Conservation (phyloP, 2,888 invertebrate genomes). For the Terebella lapidaria region DNA sequence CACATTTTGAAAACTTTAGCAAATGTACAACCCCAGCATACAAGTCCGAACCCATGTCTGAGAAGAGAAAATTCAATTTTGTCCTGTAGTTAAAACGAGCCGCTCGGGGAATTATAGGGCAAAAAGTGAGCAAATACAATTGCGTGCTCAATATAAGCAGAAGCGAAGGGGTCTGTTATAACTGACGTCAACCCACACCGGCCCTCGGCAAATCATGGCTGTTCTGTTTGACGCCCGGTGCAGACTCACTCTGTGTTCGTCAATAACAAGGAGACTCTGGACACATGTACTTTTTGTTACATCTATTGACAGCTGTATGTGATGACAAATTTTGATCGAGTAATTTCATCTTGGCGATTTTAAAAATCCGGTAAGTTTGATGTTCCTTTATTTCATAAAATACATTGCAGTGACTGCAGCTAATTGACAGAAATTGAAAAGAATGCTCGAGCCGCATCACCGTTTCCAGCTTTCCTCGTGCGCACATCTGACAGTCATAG, state of each 20-base stretch:
- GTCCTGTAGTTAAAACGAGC: too few species aligned
- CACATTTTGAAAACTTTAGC: too few species aligned
- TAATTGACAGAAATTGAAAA: slow-evolving; percentile 48
- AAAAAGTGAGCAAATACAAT: neutral
- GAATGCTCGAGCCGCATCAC: slow-evolving; percentile 48
- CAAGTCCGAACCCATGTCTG: too few species aligned
- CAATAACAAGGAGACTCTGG: neutral
- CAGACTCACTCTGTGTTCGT: neutral
- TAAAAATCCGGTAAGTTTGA: too few species aligned
- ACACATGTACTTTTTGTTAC: neutral
- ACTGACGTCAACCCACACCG: slow-evolving; percentile 45
- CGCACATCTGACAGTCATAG: slow-evolving; percentile 39
- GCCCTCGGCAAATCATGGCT: slow-evolving; percentile 39
- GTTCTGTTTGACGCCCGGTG: slow-evolving; percentile 30
- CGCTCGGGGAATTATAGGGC: neutral
- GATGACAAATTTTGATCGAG: neutral
- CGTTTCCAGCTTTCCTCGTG: slow-evolving; percentile 33
- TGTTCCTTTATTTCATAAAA: too few species aligned
- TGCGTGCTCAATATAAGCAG: too few species aligned
- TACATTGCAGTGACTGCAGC: too few species aligned
- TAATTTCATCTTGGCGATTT: too few species aligned
- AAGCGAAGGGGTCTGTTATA: neutral
- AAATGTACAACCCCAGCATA: too few species aligned
- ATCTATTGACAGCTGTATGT: neutral
- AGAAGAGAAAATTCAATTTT: too few species aligned